A percentile compares a stretch with the other conserved stretches of the same genome.
phyloP scores from a whole-genome alignment of 2,888 invertebrate genomes.

The Eupithecia dodoneata region DNA sequence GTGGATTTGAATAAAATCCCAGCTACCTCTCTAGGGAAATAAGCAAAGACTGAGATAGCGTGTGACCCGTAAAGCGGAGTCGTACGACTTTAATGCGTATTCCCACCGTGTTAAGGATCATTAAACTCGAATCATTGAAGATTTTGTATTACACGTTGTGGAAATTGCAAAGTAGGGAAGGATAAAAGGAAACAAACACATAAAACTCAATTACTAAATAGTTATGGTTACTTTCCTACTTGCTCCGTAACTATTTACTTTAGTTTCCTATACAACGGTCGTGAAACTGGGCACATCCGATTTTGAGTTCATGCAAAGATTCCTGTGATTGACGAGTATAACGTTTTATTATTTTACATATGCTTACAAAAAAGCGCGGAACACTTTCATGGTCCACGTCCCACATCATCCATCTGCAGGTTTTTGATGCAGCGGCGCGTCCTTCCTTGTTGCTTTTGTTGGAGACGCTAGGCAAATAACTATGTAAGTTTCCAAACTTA shows the following conservation, averaged over 20 bases:
- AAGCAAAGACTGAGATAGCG: constrained; percentile 15
- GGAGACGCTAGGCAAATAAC: neutral
- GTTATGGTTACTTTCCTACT: neutral
- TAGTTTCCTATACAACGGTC: neutral
- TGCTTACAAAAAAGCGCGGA: neutral
- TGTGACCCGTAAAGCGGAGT: constrained; percentile 14
- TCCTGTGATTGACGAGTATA: too few species aligned
- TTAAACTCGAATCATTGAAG: neutral
- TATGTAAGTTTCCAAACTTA: neutral
- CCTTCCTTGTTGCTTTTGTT: too few species aligned
- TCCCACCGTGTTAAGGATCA: neutral
- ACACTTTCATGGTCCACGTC: neutral
- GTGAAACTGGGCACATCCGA: neutral
- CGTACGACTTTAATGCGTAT: constrained; percentile 4
- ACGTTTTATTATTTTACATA: neutral
- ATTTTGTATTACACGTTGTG: neutral
- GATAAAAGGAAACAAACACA: neutral
- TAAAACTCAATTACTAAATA: neutral
- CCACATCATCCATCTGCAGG: neutral
- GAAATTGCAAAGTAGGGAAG: neutral
- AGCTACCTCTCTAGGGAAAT: constrained; percentile 30
- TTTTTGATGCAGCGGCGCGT: neutral
- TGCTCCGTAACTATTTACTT: neutral
- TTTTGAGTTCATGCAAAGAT: neutral
- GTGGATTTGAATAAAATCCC: constrained; percentile 27